Evolutionary conservation across 2,888 invertebrate species (phyloP).

Genomic region (Callyntrura sp.): DNA sequence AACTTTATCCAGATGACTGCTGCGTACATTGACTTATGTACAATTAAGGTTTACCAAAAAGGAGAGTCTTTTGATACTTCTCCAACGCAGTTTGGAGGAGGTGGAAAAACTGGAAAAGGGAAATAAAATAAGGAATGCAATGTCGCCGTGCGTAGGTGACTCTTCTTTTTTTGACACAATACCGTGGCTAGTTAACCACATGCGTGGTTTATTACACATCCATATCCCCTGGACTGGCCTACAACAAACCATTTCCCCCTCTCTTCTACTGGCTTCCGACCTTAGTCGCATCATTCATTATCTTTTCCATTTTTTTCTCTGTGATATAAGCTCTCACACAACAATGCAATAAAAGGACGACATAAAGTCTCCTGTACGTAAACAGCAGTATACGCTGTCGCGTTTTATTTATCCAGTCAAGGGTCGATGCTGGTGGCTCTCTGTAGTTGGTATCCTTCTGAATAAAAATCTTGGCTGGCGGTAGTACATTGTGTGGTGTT

Average conservation of each 20-base stretch:
- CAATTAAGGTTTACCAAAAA: constrained; percentile 23
- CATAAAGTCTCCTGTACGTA: constrained; percentile 71
- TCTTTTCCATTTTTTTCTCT: constrained; percentile 12
- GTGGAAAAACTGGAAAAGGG: constrained; percentile 23
- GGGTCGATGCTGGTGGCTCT: constrained; percentile 78
- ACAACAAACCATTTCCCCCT: constrained; percentile 49
- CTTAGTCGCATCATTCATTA: constrained; percentile 73
- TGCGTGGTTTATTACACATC: constrained; percentile 55
- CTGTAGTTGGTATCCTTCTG: constrained; percentile 68
- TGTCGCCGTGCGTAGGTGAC: constrained; percentile 67
- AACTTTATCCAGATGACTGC: background rate
- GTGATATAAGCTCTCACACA: background rate
- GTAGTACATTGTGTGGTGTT: constrained; percentile 66
- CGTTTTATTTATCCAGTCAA: constrained; percentile 75
- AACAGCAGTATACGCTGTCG: constrained; percentile 61
- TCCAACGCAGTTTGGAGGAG: constrained; percentile 58
- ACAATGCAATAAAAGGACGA: constrained; percentile 69
- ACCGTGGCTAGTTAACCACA: constrained; percentile 62
- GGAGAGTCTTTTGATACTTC: constrained; percentile 41
- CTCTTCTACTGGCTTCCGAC: constrained; percentile 74
- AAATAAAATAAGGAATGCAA: constrained; percentile 72
- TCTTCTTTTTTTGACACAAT: constrained; percentile 40
- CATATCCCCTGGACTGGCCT: background rate
- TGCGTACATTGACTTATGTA: constrained; percentile 9
- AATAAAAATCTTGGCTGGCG: constrained; percentile 74